These are phyloP conservation scores for Leptinotarsa rubiginosa DNA, from an alignment of 2,888 invertebrate species.

Conservation along the genomic window DNA sequence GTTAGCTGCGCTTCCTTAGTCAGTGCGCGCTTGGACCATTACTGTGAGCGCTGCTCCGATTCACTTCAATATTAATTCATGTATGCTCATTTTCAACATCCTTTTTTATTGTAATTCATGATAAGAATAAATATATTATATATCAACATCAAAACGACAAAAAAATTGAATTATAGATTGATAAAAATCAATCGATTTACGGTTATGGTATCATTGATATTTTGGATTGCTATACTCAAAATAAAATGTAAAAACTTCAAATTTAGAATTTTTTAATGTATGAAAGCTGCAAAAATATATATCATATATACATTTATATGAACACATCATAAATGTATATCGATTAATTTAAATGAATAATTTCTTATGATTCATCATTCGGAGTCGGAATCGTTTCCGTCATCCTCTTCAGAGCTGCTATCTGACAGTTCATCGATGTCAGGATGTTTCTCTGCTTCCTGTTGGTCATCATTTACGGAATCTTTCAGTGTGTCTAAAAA, in stretches of 20 bases:
- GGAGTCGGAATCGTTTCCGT: slow-evolving; percentile 25
- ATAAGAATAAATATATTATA: slow-evolving; percentile 11
- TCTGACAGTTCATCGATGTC: slow-evolving; percentile 23
- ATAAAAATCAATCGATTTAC: slow-evolving; percentile 20
- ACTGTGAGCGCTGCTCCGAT: slow-evolving; percentile 21
- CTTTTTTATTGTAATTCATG: slow-evolving; percentile 4
- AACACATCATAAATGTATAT: slow-evolving; percentile 19
- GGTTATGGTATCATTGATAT: slow-evolving; percentile 44
- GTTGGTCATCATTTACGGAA: slow-evolving; percentile 19
- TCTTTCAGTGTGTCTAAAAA: slow-evolving; percentile 23
- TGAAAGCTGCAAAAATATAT: slow-evolving; percentile 1
- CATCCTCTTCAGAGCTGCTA: slow-evolving; percentile 25
- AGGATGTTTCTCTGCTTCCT: slow-evolving; percentile 25
- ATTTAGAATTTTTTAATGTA: slow-evolving; percentile 6
- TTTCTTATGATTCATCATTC: slow-evolving; percentile 21
- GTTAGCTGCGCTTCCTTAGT: slow-evolving; percentile 18
- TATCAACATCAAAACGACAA: slow-evolving; percentile 8
- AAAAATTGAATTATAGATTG: slow-evolving; percentile 13
- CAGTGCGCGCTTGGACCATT: slow-evolving; percentile 9
- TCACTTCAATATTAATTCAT: slow-evolving; percentile 1
- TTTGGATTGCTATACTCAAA: slow-evolving; percentile 50
- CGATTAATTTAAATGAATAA: slow-evolving; percentile 15
- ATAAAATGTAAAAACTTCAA: slow-evolving; percentile 2
- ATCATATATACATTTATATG: slow-evolving; percentile 20
- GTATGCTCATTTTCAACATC: slow-evolving; percentile 15